Conservation (phyloP, 2,113 vertebrate species). For the Daphoenositta chrysoptera region DNA sequence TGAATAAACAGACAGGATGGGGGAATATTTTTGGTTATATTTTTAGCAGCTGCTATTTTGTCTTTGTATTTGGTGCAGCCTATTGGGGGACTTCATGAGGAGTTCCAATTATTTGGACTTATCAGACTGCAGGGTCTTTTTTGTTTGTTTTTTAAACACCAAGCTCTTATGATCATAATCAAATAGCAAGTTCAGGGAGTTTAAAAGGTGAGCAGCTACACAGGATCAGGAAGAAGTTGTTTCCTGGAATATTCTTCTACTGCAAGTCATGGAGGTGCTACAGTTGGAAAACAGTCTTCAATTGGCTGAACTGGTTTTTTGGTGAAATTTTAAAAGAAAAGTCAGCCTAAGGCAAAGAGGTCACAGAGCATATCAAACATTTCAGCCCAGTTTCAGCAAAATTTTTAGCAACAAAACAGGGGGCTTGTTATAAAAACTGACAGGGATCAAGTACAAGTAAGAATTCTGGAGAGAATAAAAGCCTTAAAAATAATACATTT, state of each 20-base stretch:
- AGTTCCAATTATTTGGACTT: not conserved
- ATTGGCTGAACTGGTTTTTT: not conserved
- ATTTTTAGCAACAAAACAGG: not conserved
- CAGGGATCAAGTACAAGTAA: not conserved
- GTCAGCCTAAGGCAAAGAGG: not conserved
- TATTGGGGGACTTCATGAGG: not conserved
- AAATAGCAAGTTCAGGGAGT: not conserved
- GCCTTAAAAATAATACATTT: not conserved
- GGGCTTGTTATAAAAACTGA: not conserved
- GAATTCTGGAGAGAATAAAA: not conserved
- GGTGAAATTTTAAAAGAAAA: not conserved
- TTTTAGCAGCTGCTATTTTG: not conserved
- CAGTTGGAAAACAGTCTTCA: not conserved
- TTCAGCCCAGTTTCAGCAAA: not conserved
- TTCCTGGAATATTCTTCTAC: not conserved
- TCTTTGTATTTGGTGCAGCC: not conserved
- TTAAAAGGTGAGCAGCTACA: not conserved
- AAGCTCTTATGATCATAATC: not conserved
- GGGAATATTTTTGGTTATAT: not conserved
- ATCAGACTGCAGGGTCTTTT: not conserved
- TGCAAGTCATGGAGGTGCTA: not conserved
- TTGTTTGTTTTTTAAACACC: not conserved
- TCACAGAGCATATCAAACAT: not conserved
- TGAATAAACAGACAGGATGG: not conserved
- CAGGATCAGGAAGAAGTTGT: not conserved